Base-by-base conservation (phyloP, 2,888 invertebrate species). In the Heliconius ethilla region DNA sequence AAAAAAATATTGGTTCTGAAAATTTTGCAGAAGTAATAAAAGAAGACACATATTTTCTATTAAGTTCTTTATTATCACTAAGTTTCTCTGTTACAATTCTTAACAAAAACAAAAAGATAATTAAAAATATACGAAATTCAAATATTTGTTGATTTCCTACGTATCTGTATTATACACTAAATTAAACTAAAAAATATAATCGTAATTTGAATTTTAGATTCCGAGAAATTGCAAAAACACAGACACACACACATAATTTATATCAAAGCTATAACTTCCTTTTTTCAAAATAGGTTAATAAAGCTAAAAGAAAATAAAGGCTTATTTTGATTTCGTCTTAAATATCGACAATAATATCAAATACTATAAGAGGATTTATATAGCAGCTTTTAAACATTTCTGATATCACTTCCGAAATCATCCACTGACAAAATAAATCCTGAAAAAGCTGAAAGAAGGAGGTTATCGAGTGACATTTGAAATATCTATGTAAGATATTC, bases 341-440 rank as follows among this genome's bases (percentile, higher is more conserved):
- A 69, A 45, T 27, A 40, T 69, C 69, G 69, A 40, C 69, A 15
- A 69, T 69, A 25, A 69, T 69, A 69, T 69, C 25, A 45, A 69
- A 69, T 69, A 25, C 15, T 40, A 69, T 69, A 69, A 69, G 69
- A 40, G 69, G 69, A 69, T 69, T 40, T 45, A 27, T 9, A 15
- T 45, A 4, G 25, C 15, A 9, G 25, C 69, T 45, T 45, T 69
- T 69, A 69, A 45, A 69, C 40, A 69, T 27, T 45, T 45, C 5
- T 45, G 40, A 27, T 69, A 69, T n/a, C 40, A 3, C 40, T 69
- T 22, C 18, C 18, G 22, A 51, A 18, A 25, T 69, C n/a, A 55
- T 15, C 7, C 67, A 40, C 7, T 13, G 69, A 45, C 40, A 40
- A 15, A 25, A 40, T 40, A 45, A 40, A 40, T 45, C 25, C 69